A percentile compares a stretch with the other conserved stretches of the same genome.
phyloP scores from a whole-genome alignment of 2,888 invertebrate genomes.

The Melieria omissa region DNA sequence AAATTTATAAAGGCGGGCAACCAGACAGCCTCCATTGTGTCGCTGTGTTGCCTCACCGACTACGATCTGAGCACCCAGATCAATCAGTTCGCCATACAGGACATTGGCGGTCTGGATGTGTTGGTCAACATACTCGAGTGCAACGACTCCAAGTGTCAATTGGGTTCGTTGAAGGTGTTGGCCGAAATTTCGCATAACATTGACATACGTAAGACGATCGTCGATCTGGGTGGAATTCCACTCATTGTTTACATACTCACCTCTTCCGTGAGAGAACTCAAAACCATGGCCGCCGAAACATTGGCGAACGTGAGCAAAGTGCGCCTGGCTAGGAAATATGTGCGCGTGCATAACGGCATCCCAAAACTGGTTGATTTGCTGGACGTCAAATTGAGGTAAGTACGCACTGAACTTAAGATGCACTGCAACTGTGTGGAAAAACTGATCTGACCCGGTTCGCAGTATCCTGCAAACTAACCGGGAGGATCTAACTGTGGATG shows the following conservation, averaged over 20 bases:
- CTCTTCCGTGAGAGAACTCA: conserved; percentile 85
- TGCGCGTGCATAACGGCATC: conserved; percentile 82
- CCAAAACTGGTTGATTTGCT: conserved; percentile 83
- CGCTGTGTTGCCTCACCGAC: conserved; percentile 89
- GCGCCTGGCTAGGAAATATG: conserved; percentile 84
- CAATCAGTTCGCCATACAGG: conserved; percentile 87
- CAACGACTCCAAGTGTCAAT: conserved; percentile 88
- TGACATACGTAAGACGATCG: conserved; percentile 81
- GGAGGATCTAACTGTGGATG: conserved; percentile 73
- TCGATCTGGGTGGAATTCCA: conserved; percentile 82
- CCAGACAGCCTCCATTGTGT: conserved; percentile 93
- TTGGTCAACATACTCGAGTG: conserved; percentile 93
- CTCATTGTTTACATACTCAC: conserved; percentile 83
- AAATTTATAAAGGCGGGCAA: conserved; percentile 96
- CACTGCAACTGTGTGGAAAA: background rate
- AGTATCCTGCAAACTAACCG: conserved; percentile 72
- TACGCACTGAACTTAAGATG: conserved; percentile 39
- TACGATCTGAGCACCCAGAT: conserved; percentile 85
- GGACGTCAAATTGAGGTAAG: conserved; percentile 74
- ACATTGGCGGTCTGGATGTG: conserved; percentile 91
- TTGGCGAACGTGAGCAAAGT: conserved; percentile 90
- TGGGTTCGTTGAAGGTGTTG: conserved; percentile 86
- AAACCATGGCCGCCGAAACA: conserved; percentile 89
- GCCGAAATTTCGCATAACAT: conserved; percentile 81
- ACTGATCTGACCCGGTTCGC: conserved; percentile 21